Percentiles rank a stretch among this genome's conserved stretches.
These are phyloP conservation scores for Agrilus cyanescens DNA, from an alignment of 2,888 invertebrate genomes.

Conservation along the genomic window DNA sequence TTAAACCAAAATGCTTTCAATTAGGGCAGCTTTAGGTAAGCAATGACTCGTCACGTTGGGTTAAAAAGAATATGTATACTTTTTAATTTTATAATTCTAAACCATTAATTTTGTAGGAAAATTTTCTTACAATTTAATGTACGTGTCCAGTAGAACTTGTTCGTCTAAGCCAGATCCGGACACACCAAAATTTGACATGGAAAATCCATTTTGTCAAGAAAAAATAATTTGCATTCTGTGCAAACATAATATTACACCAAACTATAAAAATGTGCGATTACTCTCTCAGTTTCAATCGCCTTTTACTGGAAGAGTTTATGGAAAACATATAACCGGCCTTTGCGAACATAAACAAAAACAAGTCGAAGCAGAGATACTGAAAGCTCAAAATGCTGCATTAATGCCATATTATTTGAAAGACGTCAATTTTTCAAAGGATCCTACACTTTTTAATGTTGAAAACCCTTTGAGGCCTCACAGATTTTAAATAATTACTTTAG, in stretches of 20 bases:
- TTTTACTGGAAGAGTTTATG: constrained; percentile 86
- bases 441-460: constrained; percentile 82
- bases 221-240: constrained; percentile 69
- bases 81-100: no score
- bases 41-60: no score
- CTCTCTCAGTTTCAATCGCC: constrained; percentile 94
- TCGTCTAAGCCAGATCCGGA: constrained; percentile 19
- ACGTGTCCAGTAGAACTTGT: no score
- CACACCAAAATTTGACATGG: constrained; percentile 45
- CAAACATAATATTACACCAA: constrained; percentile 63
- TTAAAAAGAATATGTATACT: no score
- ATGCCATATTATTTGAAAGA: constrained; percentile 80
- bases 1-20: no score
- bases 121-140: no score
- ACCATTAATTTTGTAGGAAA: no score
- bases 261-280: constrained; percentile 85
- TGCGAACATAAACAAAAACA: constrained; percentile 69
- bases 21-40: no score
- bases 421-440: constrained; percentile 70
- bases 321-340: constrained; percentile 85
- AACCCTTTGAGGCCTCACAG: constrained; percentile 69
- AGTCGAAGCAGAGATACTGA: constrained; percentile 60
- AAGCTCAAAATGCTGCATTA: constrained; percentile 65
- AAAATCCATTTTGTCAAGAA: constrained; percentile 73
- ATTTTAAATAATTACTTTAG: constrained; percentile 40